Base-by-base conservation (phyloP, 2,113 vertebrate genomes). In the Elephantulus edwardii region DNA sequence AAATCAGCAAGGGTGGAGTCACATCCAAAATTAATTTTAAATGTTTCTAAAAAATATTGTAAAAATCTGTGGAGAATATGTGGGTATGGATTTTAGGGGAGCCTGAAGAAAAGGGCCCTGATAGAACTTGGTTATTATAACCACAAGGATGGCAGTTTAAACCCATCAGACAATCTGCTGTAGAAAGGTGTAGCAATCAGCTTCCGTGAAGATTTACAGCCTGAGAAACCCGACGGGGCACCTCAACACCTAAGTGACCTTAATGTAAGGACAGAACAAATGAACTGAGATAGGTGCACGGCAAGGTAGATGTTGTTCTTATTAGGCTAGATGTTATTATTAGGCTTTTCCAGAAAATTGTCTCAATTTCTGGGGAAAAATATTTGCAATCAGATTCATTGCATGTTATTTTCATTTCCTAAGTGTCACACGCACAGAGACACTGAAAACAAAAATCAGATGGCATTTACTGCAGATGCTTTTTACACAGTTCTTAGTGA, bases 301-400 rank as follows among this genome's bases (percentile, higher is more conserved):
- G 44, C 14, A 66, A 38, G 58, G 52, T 19, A 33, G 30, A 77
- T 52, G 19, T 85, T 52, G 19, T 85, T 17, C 17, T 42, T 80
- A 64, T 78, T 81, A 85, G 54, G 17, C n/a, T n/a, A n/a, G n/a
- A n/a, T n/a, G n/a, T n/a, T n/a, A 28, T 83, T 83, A 92, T 75
- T 79, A 64, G 50, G 12, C 8, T 24, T 38, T 80, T 38, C 75
- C 26, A 26, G 46, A 24, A 19, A 81, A 24, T 75, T 30, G 86
- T 83, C 70, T 88, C 60, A 90, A 93, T 54, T 80, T 88, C 40
- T 35, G 44, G 56, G 83, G 89, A 88, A 88, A 88, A 19, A 82
- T 40, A 38, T 58, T 60, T 77, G 33, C 24, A 54, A 0, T 56
- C 54, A 62, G 26, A 48, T 10, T 84, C 66, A 46, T 46, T 66